These are phyloP conservation scores for Saxicola maurus DNA, from an alignment of 2,797 vertebrate genomes.

Conservation along the genomic window DNA sequence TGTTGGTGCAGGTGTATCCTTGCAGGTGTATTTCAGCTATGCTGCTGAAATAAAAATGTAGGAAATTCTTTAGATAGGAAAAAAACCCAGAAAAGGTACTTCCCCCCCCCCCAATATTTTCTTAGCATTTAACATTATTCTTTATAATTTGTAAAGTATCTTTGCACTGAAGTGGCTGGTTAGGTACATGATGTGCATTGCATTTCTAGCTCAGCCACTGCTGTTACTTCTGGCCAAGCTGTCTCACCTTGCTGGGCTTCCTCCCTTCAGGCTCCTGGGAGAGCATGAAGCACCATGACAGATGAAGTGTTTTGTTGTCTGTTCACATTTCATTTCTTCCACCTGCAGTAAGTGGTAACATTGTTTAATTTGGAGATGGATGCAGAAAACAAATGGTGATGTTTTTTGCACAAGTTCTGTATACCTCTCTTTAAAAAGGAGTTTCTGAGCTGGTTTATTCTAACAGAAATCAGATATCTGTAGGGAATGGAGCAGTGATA, in stretches of 20 bases:
- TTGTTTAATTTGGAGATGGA: neutral
- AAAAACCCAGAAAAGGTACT: neutral
- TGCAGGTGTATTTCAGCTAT: neutral
- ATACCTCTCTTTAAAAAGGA: neutral
- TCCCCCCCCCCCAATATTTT: fast-evolving
- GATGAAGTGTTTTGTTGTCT: neutral
- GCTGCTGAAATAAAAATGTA: neutral
- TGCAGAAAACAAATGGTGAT: neutral
- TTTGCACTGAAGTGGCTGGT: neutral
- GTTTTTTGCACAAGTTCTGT: fast-evolving
- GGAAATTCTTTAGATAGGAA: neutral
- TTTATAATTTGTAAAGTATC: neutral
- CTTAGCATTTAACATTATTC: neutral
- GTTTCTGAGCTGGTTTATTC: neutral
- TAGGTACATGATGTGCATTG: neutral
- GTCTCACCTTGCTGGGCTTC: neutral
- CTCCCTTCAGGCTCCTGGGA: neutral
- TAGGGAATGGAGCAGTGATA: neutral
- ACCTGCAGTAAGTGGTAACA: neutral
- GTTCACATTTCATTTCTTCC: neutral
- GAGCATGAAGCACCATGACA: neutral
- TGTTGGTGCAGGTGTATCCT: neutral
- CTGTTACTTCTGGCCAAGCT: neutral
- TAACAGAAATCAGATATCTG: neutral
- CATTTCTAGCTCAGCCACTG: neutral